Evolutionary conservation across 2,797 vertebrate species (phyloP), one percentile per base, ranked within the genome.

Genomic region (Trichosurus vulpecula): DNA sequence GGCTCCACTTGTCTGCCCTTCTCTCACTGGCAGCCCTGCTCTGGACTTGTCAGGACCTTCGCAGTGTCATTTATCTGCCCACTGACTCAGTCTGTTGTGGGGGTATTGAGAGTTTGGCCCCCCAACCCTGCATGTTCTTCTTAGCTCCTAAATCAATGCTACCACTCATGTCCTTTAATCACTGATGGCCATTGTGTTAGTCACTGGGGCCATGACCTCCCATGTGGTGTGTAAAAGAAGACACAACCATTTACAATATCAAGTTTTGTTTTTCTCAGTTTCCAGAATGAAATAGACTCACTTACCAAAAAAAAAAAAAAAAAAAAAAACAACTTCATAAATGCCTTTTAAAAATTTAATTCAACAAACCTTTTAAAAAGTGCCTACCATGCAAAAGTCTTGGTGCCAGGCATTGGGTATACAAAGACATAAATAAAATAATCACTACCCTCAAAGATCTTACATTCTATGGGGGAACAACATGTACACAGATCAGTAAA

Each of bases 151-250:
- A 4, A 9, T 51, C 47, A 56, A 54, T 87, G 0, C 35, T 81
- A 11, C 47, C 25, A 27, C 35, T 95, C 14, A 29, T 93, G 89
- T 93, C 61, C 57, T 4, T 54, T 25, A 29, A 10, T 22, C 19
- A 47, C 41, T 51, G 19, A 51, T 31, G 57, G 8, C 52, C 30
- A 41, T 31, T 29, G 25, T 47, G 55, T 53, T 61, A 31, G 54
- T 94, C 91, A 92, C 91, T 74, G 56, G 93, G 57, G 66, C n/a
- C 55, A 90, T 89, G 66, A 95, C 35, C 35, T 81, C 58, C 92
- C 74, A 57, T 55, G 94, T 47, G 41, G 22, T 11, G 41, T 47
- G 74, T 41, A 55, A 14, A 47, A 53, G 93, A 25, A 95, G 35
- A 92, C 90, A 53, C 11, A 87, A 87, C 55, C 13, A 29, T 87